Conservation (phyloP, 1,140 invertebrate species). For the Littorina saxatilis region DNA sequence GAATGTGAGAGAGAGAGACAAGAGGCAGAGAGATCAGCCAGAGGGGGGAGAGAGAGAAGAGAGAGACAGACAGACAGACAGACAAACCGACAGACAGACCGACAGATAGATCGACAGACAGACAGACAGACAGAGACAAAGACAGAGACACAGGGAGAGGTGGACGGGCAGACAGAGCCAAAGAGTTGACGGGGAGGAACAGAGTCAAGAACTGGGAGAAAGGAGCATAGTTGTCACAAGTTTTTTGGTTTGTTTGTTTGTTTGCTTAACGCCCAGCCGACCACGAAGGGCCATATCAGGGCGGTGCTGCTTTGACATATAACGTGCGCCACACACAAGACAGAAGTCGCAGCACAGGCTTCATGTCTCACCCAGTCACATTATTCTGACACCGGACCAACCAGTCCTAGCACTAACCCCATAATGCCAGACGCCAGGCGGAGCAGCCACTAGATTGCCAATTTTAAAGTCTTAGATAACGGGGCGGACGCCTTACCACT, state of each 20-base stretch:
- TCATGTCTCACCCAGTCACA: too few relatives aligned
- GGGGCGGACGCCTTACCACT: too few relatives aligned
- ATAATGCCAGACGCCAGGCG: too few relatives aligned
- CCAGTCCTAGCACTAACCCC: too few relatives aligned
- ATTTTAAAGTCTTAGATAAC: too few relatives aligned
- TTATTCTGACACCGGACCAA: too few relatives aligned
- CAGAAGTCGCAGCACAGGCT: too few relatives aligned
- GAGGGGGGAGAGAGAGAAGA: background rate
- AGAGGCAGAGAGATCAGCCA: background rate
- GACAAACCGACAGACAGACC: background rate
- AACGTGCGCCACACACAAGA: too few relatives aligned
- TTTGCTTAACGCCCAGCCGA: too few relatives aligned
- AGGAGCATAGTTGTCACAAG: background rate
- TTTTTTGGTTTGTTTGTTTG: conserved; percentile 1
- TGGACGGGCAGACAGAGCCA: background rate
- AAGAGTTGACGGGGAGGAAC: background rate
- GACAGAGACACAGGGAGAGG: background rate
- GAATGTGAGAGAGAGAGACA: conserved; percentile 3
- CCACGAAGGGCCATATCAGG: too few relatives aligned
- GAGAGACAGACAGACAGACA: conserved; percentile 58
- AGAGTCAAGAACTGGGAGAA: background rate
- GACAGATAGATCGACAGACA: background rate
- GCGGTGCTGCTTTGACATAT: too few relatives aligned
- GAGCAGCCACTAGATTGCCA: too few relatives aligned
- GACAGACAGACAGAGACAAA: background rate